Percentiles rank a stretch among this genome's conserved stretches.
These are phyloP conservation scores for Andrena minutula DNA, from an alignment of 2,888 invertebrate genomes.

Conservation along the genomic window DNA sequence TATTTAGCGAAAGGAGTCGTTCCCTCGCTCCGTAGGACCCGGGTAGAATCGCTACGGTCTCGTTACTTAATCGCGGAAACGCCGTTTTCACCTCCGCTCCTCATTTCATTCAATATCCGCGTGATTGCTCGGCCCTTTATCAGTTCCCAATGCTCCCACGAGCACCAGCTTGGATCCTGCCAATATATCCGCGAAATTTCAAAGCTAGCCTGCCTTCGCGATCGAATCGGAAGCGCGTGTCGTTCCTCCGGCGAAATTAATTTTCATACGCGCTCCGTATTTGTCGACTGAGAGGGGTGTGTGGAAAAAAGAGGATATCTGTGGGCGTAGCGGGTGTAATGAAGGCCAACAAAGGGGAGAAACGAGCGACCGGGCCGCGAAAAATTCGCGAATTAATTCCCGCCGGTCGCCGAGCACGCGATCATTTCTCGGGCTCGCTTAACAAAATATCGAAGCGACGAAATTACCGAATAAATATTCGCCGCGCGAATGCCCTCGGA, in stretches of 20 bases:
- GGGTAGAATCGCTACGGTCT: neutral
- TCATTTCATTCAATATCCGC: neutral
- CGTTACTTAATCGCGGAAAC: neutral
- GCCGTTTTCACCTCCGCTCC: too few relatives aligned
- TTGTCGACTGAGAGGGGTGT: neutral
- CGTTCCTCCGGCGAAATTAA: neutral
- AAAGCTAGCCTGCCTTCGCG: neutral
- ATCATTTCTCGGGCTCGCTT: neutral
- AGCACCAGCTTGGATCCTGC: neutral
- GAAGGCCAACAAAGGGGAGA: constrained; percentile 10
- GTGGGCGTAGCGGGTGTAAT: neutral
- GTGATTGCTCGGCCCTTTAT: neutral
- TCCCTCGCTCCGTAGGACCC: neutral
- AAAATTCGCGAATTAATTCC: constrained; percentile 27
- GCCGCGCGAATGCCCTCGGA: neutral
- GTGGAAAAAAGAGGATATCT: neutral
- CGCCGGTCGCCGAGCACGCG: neutral
- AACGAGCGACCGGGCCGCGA: neutral
- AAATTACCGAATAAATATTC: constrained; percentile 23
- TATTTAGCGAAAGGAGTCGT: constrained; percentile 16
- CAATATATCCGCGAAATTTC: neutral
- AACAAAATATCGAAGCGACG: neutral
- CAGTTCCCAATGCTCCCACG: neutral
- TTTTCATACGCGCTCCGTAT: neutral
- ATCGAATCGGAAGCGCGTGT: neutral